Base-by-base conservation (phyloP, 2,113 vertebrate genomes). In the Plotosus lineatus region DNA sequence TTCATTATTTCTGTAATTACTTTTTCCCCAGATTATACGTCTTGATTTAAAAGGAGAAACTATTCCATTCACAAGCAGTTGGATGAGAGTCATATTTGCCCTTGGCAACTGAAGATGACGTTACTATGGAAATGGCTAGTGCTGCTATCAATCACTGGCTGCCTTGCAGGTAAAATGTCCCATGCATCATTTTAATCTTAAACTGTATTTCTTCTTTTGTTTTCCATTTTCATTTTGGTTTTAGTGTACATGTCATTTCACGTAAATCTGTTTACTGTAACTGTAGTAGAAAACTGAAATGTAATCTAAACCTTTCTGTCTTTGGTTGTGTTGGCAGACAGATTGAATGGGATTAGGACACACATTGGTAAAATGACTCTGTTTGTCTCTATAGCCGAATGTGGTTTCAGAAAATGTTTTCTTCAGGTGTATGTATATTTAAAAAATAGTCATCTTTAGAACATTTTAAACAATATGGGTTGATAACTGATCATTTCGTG, bases 91-190 rank as follows among this genome's bases (percentile, higher is more conserved):
- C 88, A 79, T 88, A 90, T 91, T 92, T 91, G 92, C 88, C 91
- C 90, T 82, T 85, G 89, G 92, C 82, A 89, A 87, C 91, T 93
- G 92, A 96, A 95, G 94, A 98, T 98, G 97, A 91, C 92, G 94
- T 96, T 96, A 89, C 94, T 95, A 93, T 97, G 96, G 97, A 95
- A 94, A 95, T 95, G 92, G 90, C 90, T 96, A 92, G 86, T 97
- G 91, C 94, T 97, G 87, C 90, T 96, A 86, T 95, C 93, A 77
- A 90, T 97, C 92, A 88, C 94, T 86, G 93, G 94, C 94, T 97
- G 96, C 92, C 91, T 97, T 84, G 94, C 92, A 97, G 97, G 97
- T 98, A 97, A 96, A 88, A 88, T 87, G 81, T 88, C 85, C 89
- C 85, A 85, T 85, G 85, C 82, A 69, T 82, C 86, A 83, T 88